Percentiles rank a stretch among this genome's conserved stretches.
Conservation (phyloP, 2,888 invertebrate genomes). For the Ophraella communa region DNA sequence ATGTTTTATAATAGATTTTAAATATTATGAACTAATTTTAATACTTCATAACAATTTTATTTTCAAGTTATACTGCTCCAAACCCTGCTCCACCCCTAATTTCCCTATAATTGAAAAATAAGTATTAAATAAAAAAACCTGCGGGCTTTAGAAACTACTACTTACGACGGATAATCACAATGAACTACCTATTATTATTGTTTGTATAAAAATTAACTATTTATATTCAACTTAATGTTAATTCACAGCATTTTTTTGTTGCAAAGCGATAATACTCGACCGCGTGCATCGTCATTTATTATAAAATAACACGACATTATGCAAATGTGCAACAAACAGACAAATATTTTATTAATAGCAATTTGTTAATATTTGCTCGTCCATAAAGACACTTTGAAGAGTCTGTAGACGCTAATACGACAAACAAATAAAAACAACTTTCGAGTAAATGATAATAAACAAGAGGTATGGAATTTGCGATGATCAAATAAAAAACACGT, state of each 20-base stretch:
- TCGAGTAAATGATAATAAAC: conserved; percentile 23
- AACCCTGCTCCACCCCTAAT: no score
- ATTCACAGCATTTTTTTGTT: no score
- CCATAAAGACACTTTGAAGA: conserved; percentile 17
- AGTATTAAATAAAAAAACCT: background rate
- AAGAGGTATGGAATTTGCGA: conserved; percentile 22
- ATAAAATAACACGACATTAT: background rate
- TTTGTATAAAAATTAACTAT: background rate
- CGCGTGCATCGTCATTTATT: background rate
- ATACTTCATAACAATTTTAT: no score
- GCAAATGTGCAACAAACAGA: background rate
- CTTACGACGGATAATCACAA: background rate
- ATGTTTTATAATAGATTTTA: no score
- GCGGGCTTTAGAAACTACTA: no score
- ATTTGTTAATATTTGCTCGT: conserved; percentile 4
- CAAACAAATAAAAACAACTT: conserved; percentile 21
- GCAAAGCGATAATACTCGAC: background rate
- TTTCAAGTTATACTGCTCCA: no score
- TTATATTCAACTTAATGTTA: background rate
- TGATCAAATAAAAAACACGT: conserved; percentile 24
- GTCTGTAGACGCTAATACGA: conserved; percentile 7
- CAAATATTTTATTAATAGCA: background rate
- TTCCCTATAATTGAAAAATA: background rate
- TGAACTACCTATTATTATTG: background rate
- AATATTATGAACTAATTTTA: no score